These are phyloP conservation scores for Cantharis flavilabris DNA, from an alignment of 2,888 invertebrate species.

Conservation along the genomic window DNA sequence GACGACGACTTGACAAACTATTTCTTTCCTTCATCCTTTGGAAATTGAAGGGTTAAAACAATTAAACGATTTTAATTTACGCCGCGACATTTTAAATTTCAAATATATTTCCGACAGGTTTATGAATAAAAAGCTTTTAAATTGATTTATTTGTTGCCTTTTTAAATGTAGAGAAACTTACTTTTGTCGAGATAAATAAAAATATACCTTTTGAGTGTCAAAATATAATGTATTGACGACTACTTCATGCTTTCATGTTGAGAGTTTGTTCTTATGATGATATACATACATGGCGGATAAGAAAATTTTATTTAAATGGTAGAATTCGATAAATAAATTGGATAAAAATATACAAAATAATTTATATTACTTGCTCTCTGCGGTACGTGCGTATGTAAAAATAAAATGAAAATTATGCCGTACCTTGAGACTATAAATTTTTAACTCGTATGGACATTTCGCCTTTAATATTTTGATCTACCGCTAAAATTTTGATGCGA, in stretches of 20 bases:
- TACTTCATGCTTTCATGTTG: background rate
- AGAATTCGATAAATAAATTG: background rate
- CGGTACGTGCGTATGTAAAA: constrained; percentile 7
- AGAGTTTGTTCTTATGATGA: background rate
- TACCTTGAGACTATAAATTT: constrained; percentile 13
- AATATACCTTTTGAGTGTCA: background rate
- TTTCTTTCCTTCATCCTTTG: background rate
- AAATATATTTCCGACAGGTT: background rate
- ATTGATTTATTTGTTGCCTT: constrained; percentile 16
- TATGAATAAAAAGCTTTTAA: constrained; percentile 20
- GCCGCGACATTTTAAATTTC: background rate
- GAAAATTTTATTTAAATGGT: background rate
- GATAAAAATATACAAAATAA: background rate
- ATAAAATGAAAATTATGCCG: constrained; percentile 16
- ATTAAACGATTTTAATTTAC: background rate
- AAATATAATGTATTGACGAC: background rate
- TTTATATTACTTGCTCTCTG: constrained; percentile 5
- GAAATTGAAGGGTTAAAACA: background rate
- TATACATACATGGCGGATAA: background rate
- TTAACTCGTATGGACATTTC: constrained; percentile 4
- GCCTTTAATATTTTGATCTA: constrained; percentile 7
- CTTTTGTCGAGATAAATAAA: constrained; percentile 1
- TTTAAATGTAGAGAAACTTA: constrained; percentile 14
- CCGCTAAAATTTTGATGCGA: background rate
- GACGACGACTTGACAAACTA: constrained; percentile 9